These are phyloP conservation scores for Notolepis coatsorum DNA, from an alignment of 2,797 vertebrate species.

Conservation along the genomic window DNA sequence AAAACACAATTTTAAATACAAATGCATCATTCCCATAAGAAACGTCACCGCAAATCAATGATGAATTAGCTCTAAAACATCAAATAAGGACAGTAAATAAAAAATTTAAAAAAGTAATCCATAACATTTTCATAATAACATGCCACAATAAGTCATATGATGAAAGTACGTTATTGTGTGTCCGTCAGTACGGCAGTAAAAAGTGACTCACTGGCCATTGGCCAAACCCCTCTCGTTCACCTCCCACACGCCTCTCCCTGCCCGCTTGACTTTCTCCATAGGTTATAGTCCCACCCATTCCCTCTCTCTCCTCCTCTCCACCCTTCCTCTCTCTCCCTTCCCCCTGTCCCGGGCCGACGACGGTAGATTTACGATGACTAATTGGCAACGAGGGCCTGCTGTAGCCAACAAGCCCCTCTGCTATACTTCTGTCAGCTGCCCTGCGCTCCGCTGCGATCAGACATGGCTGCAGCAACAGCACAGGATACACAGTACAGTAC, in stretches of 20 bases:
- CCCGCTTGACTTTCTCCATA: neutral
- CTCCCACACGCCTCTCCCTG: neutral
- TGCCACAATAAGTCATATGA: neutral
- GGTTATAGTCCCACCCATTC: neutral
- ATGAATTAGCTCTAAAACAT: neutral
- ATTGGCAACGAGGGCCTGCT: neutral
- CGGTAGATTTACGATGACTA: conserved; percentile 26
- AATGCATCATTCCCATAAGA: neutral
- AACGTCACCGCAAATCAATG: neutral
- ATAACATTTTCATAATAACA: conserved; percentile 12
- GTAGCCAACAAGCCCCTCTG: conserved; percentile 17
- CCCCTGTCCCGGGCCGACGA: neutral
- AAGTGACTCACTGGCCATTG: too few species aligned
- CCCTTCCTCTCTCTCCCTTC: neutral
- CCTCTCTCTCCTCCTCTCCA: neutral
- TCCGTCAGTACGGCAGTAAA: too few species aligned
- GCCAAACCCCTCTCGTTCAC: neutral
- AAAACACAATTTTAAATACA: neutral
- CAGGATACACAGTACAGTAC: conserved; percentile 29
- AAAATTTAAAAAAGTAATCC: neutral
- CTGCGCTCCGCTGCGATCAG: conserved; percentile 10
- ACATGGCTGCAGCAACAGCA: conserved; percentile 2
- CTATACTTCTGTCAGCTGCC: conserved; percentile 41
- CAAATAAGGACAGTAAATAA: neutral
- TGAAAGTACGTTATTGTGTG: neutral